Base-by-base conservation (phyloP, 2,797 vertebrate species). In the Rousettus madagascariensis region DNA sequence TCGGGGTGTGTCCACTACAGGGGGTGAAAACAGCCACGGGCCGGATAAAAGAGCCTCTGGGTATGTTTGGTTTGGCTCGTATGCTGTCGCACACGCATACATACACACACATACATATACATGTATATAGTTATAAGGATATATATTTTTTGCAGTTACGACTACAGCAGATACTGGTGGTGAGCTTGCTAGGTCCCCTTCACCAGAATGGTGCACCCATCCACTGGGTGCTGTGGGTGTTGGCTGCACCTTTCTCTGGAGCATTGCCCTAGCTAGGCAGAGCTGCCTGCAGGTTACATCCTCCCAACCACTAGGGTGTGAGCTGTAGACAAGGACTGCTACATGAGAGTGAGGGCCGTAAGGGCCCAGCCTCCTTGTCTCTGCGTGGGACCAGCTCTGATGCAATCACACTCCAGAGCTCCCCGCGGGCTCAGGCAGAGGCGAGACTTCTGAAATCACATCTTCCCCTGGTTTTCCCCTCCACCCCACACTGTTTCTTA, bases 171-270 rank as follows among this genome's bases (percentile, higher is more conserved):
- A 84, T 19, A 41, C 22, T 61, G n/a, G 2, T 8, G 28, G 71
- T 4, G 1, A 11, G 10, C n/a, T 17, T 9, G 30, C 66, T 43
- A 4, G 1, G 19, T 69, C 20, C 8, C 71, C 55, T 82, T 71
- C 15, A 5, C n/a, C 11, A 16, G 69, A 51, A 65, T 0, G 22
- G 78, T 0, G 28, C 6, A 1, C 36, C 24, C 30, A 30, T 55
- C 6, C 10, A 26, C 30, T 28, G 53, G 68, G 17, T 8, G 33
- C 72, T 41, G 43, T 55, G 66, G 38, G 6, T 57, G 13, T 17
- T 69, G 82, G 66, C 55, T 28, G 10, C 51, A 68, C 49, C 57
- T 77, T 77, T 71, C 77, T 92, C 61, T 51, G 38, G 51, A 80
- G 46, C 68, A 66, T 4, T 36, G 30, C 13, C 51, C 49, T 11